These are phyloP conservation scores for Arion vulgaris DNA, from an alignment of 1,140 invertebrate genomes.

Conservation along the genomic window DNA sequence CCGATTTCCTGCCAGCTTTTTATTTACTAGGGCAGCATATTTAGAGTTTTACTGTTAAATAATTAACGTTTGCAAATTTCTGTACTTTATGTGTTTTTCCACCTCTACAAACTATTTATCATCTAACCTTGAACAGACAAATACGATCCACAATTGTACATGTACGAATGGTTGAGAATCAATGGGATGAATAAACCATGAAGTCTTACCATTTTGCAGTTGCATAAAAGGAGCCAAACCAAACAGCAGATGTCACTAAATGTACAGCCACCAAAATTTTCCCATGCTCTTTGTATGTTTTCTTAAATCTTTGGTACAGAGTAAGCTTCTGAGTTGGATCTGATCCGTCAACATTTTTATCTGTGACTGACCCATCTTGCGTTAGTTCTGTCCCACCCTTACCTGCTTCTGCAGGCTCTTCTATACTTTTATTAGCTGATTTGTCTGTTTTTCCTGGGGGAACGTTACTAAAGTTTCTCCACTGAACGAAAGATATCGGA, in stretches of 20 bases:
- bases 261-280: conserved; percentile 93
- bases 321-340: conserved; percentile 73
- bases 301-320: conserved; percentile 88
- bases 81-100: no score
- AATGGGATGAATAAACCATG: no score
- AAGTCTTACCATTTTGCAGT: conserved; percentile 84
- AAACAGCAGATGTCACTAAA: conserved; percentile 85
- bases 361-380: not conserved
- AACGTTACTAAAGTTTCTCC: not conserved
- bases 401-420: not conserved
- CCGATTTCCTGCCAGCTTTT: no score
- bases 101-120: no score
- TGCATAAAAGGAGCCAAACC: conserved; percentile 90
- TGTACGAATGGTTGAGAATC: no score
- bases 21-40: no score
- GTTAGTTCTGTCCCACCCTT: not conserved
- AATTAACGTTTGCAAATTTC: no score
- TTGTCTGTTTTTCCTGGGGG: not conserved
- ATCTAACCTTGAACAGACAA: no score
- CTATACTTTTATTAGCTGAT: not conserved
- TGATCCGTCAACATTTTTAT: not conserved
- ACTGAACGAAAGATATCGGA: not conserved
- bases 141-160: no score
- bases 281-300: conserved; percentile 95
- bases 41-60: no score